Evolutionary conservation across 2,113 vertebrate genomes (phyloP).

Genomic region (Sciurus niger): DNA sequence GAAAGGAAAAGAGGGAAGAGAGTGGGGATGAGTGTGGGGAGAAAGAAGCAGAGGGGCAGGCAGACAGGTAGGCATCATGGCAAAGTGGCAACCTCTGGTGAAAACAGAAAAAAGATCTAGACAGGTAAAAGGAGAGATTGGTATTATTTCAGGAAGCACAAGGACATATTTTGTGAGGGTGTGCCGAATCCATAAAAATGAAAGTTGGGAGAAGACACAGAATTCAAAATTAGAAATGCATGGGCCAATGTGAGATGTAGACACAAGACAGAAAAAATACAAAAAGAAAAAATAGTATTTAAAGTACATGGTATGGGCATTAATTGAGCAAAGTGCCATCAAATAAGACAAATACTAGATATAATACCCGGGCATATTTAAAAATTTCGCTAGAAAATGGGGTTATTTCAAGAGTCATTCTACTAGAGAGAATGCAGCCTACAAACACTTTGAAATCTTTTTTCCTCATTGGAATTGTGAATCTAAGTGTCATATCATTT

Average conservation of each 20-base stretch:
- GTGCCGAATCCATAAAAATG: not conserved
- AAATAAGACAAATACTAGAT: not conserved
- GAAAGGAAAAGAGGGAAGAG: not conserved
- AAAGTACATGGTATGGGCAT: not conserved
- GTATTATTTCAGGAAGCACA: not conserved
- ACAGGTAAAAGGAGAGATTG: not conserved
- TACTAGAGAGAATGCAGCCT: not conserved
- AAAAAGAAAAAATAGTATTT: not conserved
- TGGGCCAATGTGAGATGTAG: not conserved
- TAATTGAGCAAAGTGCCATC: not conserved
- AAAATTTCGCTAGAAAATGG: not conserved
- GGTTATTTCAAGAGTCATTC: not conserved
- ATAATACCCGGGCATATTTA: not conserved
- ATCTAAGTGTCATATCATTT: not conserved
- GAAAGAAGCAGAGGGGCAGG: accelerated
- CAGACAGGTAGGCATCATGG: not conserved
- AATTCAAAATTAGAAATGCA: not conserved
- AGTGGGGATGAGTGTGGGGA: not conserved
- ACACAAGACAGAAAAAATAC: not conserved
- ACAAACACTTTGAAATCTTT: not conserved
- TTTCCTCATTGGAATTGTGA: not conserved
- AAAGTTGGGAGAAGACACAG: not conserved
- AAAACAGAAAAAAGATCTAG: not conserved
- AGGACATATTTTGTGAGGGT: not conserved
- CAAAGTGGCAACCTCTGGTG: not conserved